Evolutionary conservation across 2,113 vertebrate genomes (phyloP).

Genomic region (Trochalopteron elliotii): DNA sequence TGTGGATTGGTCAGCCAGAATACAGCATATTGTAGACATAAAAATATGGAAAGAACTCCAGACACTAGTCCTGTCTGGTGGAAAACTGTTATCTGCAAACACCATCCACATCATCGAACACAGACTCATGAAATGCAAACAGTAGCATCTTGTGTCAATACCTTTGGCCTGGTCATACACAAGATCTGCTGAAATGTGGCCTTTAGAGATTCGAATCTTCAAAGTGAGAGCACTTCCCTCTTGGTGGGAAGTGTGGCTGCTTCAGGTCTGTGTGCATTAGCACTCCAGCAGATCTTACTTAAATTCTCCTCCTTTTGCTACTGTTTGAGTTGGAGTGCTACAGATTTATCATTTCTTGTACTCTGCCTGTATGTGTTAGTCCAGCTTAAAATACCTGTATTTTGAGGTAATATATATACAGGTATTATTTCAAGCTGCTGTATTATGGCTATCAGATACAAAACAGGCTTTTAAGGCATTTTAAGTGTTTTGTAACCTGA

Average conservation of each 20-base stretch:
- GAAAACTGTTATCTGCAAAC: conserved; percentile 58
- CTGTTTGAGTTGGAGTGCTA: neutral
- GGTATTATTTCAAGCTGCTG: neutral
- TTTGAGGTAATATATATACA: too few species aligned
- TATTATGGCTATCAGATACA: neutral
- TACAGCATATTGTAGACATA: neutral
- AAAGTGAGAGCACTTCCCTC: neutral
- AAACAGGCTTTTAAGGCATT: neutral
- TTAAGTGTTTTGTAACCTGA: neutral
- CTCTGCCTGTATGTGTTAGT: neutral
- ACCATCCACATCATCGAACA: conserved; percentile 27
- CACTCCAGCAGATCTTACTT: neutral
- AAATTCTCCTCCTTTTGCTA: neutral
- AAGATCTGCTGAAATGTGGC: neutral
- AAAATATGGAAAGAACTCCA: conserved; percentile 44
- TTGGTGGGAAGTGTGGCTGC: neutral
- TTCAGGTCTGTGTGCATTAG: neutral
- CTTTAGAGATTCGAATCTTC: neutral
- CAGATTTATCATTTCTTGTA: neutral
- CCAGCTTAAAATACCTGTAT: neutral
- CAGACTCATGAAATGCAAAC: conserved; percentile 12
- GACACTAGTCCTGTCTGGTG: neutral
- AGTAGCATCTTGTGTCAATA: conserved; percentile 27
- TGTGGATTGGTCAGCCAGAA: conserved; percentile 20
- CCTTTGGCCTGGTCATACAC: neutral